Percentiles rank a stretch among this genome's conserved stretches.
Conservation (phyloP, 2,113 vertebrate genomes). For the Eclectus roratus region DNA sequence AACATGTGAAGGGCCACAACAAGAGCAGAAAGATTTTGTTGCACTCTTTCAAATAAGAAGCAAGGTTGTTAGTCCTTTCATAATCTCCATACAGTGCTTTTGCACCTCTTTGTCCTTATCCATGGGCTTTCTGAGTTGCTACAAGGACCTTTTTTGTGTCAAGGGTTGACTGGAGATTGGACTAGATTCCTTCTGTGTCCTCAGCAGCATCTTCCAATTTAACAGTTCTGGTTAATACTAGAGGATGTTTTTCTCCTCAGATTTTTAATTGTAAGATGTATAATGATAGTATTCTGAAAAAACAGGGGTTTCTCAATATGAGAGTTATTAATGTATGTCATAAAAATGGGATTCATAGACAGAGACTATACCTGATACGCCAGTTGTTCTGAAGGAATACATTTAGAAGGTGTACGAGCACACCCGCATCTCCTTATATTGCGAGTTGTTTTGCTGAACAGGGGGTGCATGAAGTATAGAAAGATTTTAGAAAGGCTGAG, state of each 20-base stretch:
- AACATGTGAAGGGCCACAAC: not conserved
- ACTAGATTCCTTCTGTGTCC: not conserved
- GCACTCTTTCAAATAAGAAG: not conserved
- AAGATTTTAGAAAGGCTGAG: not conserved
- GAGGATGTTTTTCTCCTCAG: not conserved
- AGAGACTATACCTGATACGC: not conserved
- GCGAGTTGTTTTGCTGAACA: not conserved
- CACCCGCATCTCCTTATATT: not conserved
- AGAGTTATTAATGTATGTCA: not conserved
- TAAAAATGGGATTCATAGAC: not conserved
- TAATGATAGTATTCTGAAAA: not conserved
- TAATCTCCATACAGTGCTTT: not conserved
- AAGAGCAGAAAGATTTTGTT: not conserved
- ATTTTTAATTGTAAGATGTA: not conserved
- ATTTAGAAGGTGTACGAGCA: not conserved
- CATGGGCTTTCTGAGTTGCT: not conserved
- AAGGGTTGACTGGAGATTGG: not conserved
- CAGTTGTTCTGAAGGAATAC: not conserved
- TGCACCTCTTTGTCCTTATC: not conserved
- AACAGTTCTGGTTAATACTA: not conserved
- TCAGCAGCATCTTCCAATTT: not conserved
- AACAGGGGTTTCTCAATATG: not conserved
- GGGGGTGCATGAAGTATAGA: not conserved
- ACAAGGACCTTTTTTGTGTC: not conserved
- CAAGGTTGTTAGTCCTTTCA: not conserved